Base-by-base conservation (phyloP, 37 sponge, comb jelly and placozoan species). In the Amphimedon queenslandica region DNA sequence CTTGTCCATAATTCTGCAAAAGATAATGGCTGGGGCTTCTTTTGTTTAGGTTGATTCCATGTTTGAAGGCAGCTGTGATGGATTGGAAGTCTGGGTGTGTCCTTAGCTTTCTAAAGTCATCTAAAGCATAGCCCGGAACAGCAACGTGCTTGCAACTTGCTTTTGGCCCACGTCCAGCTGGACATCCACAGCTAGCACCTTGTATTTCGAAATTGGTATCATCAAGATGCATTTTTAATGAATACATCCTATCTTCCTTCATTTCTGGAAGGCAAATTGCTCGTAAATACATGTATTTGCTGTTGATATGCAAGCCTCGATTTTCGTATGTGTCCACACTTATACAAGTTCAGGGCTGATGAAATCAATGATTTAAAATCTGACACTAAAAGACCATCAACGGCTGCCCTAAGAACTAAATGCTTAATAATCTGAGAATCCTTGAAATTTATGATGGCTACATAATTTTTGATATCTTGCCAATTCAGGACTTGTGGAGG, bases 81-180 rank as follows among this genome's bases (percentile, higher is more conserved):
- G 53, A 18, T 18, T 18, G 8, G 13, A 47, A 47, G 13, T 47
- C 53, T 18, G 53, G 53, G 13, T 18, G 53, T 13, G 8, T 8
- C 53, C 53, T 47, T 47, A 47, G 53, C 13, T 13, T 47, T 18
- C 61, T 25, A 60, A 60, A 25, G 5, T 60, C 61, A n/a, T 11
- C 21, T 5, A 60, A 60, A 60, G 67, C 55, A 73, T 80, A 72
- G 56, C 81, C 72, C 58, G 72, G 31, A 20, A 77, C 84, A 27
- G 55, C 84, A 64, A 84, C 71, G 66, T 82, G 83, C 58, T 73
- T 77, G 63, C 85, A 77, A 31, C 67, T 73, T 5, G 58, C 82
- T 39, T 11, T 57, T 37, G 82, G 82, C 29, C 82, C 66, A 29
- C 31, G 37, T 40, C 82, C 82, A 55, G 82, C 82, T 55, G 78